These are phyloP conservation scores for Pterobdella sp. DNA, from an alignment of 2,888 invertebrate species.

Conservation along the genomic window DNA sequence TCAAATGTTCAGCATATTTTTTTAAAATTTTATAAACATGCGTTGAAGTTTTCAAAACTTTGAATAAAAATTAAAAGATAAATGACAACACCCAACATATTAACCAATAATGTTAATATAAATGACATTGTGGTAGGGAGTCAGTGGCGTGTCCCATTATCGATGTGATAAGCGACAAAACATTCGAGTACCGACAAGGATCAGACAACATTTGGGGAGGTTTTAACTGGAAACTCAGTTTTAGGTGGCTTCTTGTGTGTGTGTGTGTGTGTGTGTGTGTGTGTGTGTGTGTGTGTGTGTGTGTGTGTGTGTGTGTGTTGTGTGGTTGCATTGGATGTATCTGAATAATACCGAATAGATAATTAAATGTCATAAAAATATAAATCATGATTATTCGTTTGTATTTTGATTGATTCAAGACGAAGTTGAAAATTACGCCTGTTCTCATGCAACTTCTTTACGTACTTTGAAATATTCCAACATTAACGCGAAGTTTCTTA, in stretches of 20 bases:
- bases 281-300: constrained; percentile 16
- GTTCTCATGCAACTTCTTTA: too few relatives aligned
- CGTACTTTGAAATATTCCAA: not conserved
- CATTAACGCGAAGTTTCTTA: not conserved
- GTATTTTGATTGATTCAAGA: too few relatives aligned
- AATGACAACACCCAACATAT: not conserved
- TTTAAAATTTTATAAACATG: too few relatives aligned
- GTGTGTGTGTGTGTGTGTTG: constrained; percentile 53
- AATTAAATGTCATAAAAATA: too few relatives aligned
- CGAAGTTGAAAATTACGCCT: too few relatives aligned
- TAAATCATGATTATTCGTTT: too few relatives aligned
- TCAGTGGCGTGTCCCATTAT: constrained; percentile 56
- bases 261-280: constrained; percentile 16
- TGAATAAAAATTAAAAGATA: constrained; percentile 7
- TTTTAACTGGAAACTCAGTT: constrained; percentile 96
- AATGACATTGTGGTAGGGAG: constrained; percentile 52
- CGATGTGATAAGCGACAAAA: constrained; percentile 51
- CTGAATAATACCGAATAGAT: too few relatives aligned
- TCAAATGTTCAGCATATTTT: too few relatives aligned
- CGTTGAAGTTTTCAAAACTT: too few relatives aligned
- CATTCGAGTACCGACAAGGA: constrained; percentile 62
- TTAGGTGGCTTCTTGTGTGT: constrained; percentile 5
- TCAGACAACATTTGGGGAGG: constrained; percentile 99
- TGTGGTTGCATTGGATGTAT: constrained; percentile 56
- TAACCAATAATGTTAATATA: constrained; percentile 17